Evolutionary conservation across 2,888 invertebrate species (phyloP).

Genomic region (Lingula anatina): DNA sequence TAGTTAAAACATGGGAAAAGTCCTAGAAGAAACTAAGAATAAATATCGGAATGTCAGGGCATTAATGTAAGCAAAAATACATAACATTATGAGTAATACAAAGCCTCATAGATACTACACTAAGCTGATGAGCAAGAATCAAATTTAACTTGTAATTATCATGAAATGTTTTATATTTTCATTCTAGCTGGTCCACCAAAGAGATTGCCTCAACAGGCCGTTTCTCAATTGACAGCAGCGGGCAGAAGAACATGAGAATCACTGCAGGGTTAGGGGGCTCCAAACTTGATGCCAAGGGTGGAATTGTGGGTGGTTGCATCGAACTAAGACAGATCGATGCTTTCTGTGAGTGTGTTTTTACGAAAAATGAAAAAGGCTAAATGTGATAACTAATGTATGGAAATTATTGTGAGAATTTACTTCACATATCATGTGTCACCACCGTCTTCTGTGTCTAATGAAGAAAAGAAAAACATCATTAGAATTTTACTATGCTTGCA

Average conservation of each 20-base stretch:
- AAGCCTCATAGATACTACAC: too few species aligned
- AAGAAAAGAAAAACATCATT: too few species aligned
- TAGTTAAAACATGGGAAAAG: too few species aligned
- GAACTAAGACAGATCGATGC: constrained; percentile 84
- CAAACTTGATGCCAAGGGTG: constrained; percentile 90
- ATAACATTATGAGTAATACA: too few species aligned
- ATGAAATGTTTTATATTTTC: too few species aligned
- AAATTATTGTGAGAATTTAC: not conserved
- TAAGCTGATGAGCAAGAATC: too few species aligned
- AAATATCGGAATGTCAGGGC: too few species aligned
- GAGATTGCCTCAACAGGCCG: constrained; percentile 89
- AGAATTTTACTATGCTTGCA: too few species aligned
- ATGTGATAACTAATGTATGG: not conserved
- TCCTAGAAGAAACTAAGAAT: too few species aligned
- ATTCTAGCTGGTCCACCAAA: constrained; percentile 79
- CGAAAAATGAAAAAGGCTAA: not conserved
- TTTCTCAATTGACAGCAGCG: constrained; percentile 87
- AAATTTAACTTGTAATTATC: too few species aligned
- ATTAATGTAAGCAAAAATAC: too few species aligned
- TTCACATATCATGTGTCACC: constrained; percentile 5
- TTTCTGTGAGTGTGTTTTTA: constrained; percentile 54
- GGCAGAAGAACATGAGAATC: constrained; percentile 87
- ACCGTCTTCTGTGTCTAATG: too few species aligned
- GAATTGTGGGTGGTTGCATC: constrained; percentile 94
- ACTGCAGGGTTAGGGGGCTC: constrained; percentile 84